These are phyloP conservation scores for Halisarca cf. caerulea DNA, from an alignment of 37 sponge, comb jelly and placozoan genomes.

Conservation along the genomic window DNA sequence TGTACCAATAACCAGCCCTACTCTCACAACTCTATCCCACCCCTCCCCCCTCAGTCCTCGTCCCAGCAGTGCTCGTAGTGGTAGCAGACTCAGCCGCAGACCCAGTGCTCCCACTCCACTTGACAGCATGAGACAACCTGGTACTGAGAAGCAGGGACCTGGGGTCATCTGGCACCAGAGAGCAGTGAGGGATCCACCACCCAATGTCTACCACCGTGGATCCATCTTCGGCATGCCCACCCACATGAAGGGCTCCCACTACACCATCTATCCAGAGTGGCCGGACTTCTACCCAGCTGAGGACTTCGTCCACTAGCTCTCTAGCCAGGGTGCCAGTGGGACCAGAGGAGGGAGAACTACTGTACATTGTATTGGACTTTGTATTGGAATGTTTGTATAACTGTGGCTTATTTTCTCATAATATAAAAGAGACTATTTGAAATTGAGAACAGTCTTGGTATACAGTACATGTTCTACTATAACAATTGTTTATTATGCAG, in stretches of 20 bases:
- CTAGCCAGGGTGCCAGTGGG: background rate
- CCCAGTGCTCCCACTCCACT: conserved; percentile 22
- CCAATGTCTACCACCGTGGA: conserved; percentile 81
- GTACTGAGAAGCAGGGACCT: background rate
- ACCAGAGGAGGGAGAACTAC: too few relatives aligned
- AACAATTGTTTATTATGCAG: too few relatives aligned
- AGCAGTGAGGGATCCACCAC: conserved; percentile 73
- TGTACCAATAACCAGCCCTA: too few relatives aligned
- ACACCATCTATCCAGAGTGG: conserved; percentile 88
- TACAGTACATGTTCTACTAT: too few relatives aligned
- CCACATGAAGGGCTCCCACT: conserved; percentile 64
- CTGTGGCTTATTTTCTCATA: too few relatives aligned
- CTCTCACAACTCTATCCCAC: background rate
- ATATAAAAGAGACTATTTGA: too few relatives aligned
- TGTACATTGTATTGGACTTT: too few relatives aligned
- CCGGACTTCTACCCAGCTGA: conserved; percentile 62
- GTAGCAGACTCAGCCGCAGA: background rate
- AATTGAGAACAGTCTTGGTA: too few relatives aligned
- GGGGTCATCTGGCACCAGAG: conserved; percentile 73
- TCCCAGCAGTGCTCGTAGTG: background rate
- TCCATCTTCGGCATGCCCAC: conserved; percentile 67
- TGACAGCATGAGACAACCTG: background rate
- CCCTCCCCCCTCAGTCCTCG: conserved; percentile 2
- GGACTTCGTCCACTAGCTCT: background rate
- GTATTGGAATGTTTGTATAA: too few relatives aligned